Percentiles rank a stretch among this genome's conserved stretches.
These are phyloP conservation scores for Atherinomorus stipes DNA, from an alignment of 2,113 vertebrate species.

Conservation along the genomic window DNA sequence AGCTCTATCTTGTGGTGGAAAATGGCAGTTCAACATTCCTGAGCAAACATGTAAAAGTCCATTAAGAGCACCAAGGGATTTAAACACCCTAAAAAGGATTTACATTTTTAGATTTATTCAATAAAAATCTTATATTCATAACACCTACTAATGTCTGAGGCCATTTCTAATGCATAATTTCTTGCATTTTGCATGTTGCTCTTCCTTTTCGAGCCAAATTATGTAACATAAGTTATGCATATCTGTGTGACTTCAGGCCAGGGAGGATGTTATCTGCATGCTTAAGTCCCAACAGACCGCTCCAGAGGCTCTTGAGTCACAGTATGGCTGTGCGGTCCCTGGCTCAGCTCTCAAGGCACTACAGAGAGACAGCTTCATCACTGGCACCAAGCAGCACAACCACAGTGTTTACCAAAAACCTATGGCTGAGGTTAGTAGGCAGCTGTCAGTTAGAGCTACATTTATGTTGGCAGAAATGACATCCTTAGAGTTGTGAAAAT, in stretches of 20 bases:
- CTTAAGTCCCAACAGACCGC: slow-evolving; percentile 89
- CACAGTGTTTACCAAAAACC: slow-evolving; percentile 93
- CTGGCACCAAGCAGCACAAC: slow-evolving; percentile 83
- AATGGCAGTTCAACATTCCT: slow-evolving; percentile 14
- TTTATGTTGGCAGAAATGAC: not conserved
- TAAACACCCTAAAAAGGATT: not conserved
- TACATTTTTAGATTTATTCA: not conserved
- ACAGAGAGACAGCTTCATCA: slow-evolving; percentile 88
- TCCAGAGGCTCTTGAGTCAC: slow-evolving; percentile 88
- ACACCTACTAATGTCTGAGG: not conserved
- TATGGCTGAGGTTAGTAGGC: slow-evolving; percentile 89
- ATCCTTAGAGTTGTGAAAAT: no score
- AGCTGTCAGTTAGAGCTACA: not conserved
- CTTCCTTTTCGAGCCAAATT: not conserved
- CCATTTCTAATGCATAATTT: not conserved
- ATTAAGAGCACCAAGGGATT: not conserved
- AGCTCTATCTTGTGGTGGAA: slow-evolving; percentile 71
- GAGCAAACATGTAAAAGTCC: not conserved
- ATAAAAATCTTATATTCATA: not conserved
- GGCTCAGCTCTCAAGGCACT: slow-evolving; percentile 89
- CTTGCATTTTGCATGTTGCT: not conserved
- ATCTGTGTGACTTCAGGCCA: slow-evolving; percentile 83
- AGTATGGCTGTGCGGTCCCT: slow-evolving; percentile 88
- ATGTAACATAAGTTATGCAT: not conserved
- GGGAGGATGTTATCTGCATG: slow-evolving; percentile 95